Conservation (phyloP, 2,888 invertebrate genomes). For the Neoitamus cyanurus region DNA sequence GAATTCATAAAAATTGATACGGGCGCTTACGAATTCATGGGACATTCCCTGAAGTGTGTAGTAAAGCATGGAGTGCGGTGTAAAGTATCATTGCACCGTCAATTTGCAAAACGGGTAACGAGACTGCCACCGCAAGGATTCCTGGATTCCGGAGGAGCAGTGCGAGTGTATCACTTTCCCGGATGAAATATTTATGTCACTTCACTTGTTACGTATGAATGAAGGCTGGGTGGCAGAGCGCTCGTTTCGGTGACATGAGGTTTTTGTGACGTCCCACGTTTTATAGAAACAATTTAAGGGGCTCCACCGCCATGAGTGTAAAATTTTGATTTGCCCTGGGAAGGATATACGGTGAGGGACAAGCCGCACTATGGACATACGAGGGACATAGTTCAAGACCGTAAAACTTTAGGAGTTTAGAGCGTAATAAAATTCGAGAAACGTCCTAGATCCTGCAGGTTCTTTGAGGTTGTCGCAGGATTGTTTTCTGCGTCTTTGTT, state of each 20-base stretch:
- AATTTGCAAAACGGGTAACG: neutral
- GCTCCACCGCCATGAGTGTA: neutral
- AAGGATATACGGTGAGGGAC: neutral
- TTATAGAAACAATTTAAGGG: neutral
- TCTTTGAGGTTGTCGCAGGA: neutral
- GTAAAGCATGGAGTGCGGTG: neutral
- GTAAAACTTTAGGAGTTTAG: slow-evolving; percentile 1
- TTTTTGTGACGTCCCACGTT: neutral
- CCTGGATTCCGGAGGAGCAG: neutral
- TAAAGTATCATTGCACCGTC: slow-evolving; percentile 8
- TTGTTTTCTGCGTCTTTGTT: neutral
- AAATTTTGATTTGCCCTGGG: neutral
- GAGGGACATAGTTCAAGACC: neutral
- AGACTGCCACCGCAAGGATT: neutral
- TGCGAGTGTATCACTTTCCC: slow-evolving; percentile 1
- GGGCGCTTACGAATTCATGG: neutral
- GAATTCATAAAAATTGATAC: slow-evolving; percentile 8
- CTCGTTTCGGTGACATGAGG: neutral
- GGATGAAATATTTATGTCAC: slow-evolving; percentile 15
- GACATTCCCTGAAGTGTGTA: neutral
- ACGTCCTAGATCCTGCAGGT: neutral
- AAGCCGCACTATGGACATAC: neutral
- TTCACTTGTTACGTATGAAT: slow-evolving; percentile 9
- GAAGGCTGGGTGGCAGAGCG: neutral
- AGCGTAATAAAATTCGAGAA: neutral